Percentiles rank a stretch among this genome's conserved stretches.
Evolutionary conservation across 2,888 invertebrate species (phyloP).

Genomic region (Leistus spinibarbis): DNA sequence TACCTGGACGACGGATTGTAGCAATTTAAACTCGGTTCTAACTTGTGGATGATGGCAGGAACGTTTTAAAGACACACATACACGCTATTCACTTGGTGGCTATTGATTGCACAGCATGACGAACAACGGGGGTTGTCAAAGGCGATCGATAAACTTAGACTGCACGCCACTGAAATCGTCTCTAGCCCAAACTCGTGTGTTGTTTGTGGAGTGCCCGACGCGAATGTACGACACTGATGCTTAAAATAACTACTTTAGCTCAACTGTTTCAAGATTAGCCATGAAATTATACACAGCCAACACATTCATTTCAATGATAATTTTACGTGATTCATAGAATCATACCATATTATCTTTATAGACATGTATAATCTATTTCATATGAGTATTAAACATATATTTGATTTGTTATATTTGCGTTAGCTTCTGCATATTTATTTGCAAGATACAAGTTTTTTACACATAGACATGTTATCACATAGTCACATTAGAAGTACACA

Average conservation of each 20-base stretch:
- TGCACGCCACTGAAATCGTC: slow-evolving; percentile 26
- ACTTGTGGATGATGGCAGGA: slow-evolving; percentile 6
- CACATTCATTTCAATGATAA: not conserved
- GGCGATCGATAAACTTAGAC: slow-evolving; percentile 19
- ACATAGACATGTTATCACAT: not conserved
- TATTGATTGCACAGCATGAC: slow-evolving; percentile 26
- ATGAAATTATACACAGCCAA: not conserved
- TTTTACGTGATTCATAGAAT: not conserved
- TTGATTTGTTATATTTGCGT: not conserved
- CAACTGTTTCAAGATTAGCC: not conserved
- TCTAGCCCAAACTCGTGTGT: not conserved
- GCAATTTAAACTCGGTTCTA: slow-evolving; percentile 22
- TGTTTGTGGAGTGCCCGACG: not conserved
- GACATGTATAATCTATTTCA: not conserved
- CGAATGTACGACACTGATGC: slow-evolving; percentile 24
- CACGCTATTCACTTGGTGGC: slow-evolving; percentile 16
- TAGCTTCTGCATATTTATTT: not conserved
- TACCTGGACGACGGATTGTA: slow-evolving; percentile 31
- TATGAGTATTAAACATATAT: not conserved
- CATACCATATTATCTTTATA: not conserved
- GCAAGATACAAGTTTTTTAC: not conserved
- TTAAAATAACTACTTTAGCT: slow-evolving; percentile 17
- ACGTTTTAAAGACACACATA: slow-evolving; percentile 1
- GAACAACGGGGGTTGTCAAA: slow-evolving; percentile 10
- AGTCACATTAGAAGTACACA: not conserved